A percentile compares a stretch with the other conserved stretches of the same genome.
These are phyloP conservation scores for Psix sp. DNA, from an alignment of 1,140 invertebrate species.

Conservation along the genomic window DNA sequence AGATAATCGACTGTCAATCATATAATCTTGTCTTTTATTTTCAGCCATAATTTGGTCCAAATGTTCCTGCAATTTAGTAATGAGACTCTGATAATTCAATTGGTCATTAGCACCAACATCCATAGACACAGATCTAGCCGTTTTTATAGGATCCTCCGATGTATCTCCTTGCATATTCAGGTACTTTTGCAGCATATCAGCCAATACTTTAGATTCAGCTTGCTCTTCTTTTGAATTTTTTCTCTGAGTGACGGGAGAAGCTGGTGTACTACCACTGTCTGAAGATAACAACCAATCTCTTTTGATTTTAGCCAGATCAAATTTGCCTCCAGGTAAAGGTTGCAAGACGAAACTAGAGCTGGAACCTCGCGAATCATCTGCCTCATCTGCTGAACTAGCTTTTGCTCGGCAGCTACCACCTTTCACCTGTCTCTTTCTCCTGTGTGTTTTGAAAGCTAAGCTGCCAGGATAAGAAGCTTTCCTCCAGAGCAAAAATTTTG, in stretches of 20 bases:
- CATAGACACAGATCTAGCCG: slow-evolving; percentile 1
- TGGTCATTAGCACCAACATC: slow-evolving; percentile 50
- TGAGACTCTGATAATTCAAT: slow-evolving; percentile 81
- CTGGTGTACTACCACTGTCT: slow-evolving; percentile 62
- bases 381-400: slow-evolving; percentile 81
- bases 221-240: slow-evolving; percentile 70
- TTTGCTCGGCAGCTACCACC: slow-evolving; percentile 81
- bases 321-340: slow-evolving; percentile 78
- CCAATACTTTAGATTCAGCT: slow-evolving; percentile 78
- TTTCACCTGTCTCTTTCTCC: slow-evolving; percentile 78
- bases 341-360: slow-evolving; percentile 77
- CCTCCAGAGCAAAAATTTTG: slow-evolving; percentile 87
- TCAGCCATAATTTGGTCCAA: slow-evolving; percentile 76
- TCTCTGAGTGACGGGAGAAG: slow-evolving; percentile 58
- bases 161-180: slow-evolving; percentile 77
- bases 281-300: slow-evolving; percentile 77
- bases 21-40: slow-evolving; percentile 54
- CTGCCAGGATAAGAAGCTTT: slow-evolving; percentile 87
- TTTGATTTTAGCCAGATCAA: slow-evolving; percentile 82
- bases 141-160: slow-evolving; percentile 17
- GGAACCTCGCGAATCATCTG: slow-evolving; percentile 75
- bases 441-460: slow-evolving; percentile 78
- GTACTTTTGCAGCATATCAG: slow-evolving; percentile 83
- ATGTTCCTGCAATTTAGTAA: slow-evolving; percentile 82
- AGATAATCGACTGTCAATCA: slow-evolving; percentile 29